These are phyloP conservation scores for Ormyrus labotus DNA, from an alignment of 2,888 invertebrate genomes.

Conservation along the genomic window DNA sequence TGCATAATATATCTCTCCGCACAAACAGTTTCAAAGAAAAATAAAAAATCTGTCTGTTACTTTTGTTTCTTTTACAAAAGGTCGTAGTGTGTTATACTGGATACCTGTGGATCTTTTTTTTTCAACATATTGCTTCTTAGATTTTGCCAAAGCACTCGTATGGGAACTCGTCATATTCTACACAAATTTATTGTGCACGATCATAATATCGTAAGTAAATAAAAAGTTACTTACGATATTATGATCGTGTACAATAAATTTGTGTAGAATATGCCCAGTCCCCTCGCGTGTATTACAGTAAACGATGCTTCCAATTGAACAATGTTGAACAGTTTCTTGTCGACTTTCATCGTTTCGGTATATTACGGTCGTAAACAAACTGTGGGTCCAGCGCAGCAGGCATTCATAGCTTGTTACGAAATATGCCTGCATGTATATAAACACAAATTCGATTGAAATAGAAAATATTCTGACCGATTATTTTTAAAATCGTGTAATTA, in stretches of 20 bases:
- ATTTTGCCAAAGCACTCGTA: constrained; percentile 63
- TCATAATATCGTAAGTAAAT: no score
- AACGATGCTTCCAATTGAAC: constrained; percentile 63
- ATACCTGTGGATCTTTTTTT: constrained; percentile 69
- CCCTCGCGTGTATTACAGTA: not conserved
- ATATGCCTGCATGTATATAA: no score
- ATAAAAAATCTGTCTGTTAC: constrained; percentile 32
- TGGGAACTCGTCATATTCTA: constrained; percentile 59
- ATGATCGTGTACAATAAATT: no score
- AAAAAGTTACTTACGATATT: constrained; percentile 12
- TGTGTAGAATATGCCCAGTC: no score
- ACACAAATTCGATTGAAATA: no score
- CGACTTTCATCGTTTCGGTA: constrained; percentile 58
- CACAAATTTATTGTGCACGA: no score
- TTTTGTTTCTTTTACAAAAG: constrained; percentile 31
- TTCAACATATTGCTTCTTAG: constrained; percentile 66
- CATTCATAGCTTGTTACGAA: no score
- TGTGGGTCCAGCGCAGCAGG: no score
- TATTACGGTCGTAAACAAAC: no score
- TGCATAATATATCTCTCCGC: constrained; percentile 6
- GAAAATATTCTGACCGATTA: no score
- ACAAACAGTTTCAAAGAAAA: constrained; percentile 27
- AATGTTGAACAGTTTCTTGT: constrained; percentile 64
- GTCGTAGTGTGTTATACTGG: constrained; percentile 50
- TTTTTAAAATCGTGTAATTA: no score